Evolutionary conservation across 37 sponge, comb jelly and placozoan species (phyloP), one percentile per base, ranked within the genome.

Genomic region (Eunapius fragilis): DNA sequence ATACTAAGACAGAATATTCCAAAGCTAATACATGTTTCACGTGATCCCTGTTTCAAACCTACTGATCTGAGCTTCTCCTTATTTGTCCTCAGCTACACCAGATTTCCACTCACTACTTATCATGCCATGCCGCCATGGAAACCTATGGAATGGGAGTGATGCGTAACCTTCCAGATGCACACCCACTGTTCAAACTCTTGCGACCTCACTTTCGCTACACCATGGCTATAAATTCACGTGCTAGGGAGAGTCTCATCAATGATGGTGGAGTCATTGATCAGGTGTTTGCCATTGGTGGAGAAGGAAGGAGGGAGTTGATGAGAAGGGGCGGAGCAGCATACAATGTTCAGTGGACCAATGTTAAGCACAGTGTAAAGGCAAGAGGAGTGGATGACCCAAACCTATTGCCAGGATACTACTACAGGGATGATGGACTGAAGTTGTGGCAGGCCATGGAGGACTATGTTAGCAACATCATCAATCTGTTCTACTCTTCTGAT

Each of bases 151-250:
- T 95, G 31, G 91, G 87, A 4, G 77, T 72, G 31, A 89, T 74
- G 80, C 48, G 96, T 24, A 92, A 85, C 58, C 78, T 95, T 3
- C 90, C 93, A 67, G 80, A 80, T 49, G 70, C 78, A 9, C 96
- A 95, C 70, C 96, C 96, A 24, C 25, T 95, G 12, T 86, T 75
- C 86, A 86, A 78, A 36, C 93, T 95, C 7, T 79, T 95, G 11
- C 31, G 27, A 22, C 90, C 90, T 22, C 90, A 92, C 68, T 41
- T 90, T 45, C 87, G 71, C 72, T 86, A 89, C 76, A 89, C 87
- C 47, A 93, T 93, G 31, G 82, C 90, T 31, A 93, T 93, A 68
- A 95, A 95, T 75, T 37, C 70, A 45, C 50, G 26, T n/a, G 89
- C 86, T 19, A 28, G 89, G 12, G 71, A 86, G 25, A 33, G 32